Evolutionary conservation across 2,113 vertebrate species (phyloP).

Genomic region (Stegostoma tigrinum): DNA sequence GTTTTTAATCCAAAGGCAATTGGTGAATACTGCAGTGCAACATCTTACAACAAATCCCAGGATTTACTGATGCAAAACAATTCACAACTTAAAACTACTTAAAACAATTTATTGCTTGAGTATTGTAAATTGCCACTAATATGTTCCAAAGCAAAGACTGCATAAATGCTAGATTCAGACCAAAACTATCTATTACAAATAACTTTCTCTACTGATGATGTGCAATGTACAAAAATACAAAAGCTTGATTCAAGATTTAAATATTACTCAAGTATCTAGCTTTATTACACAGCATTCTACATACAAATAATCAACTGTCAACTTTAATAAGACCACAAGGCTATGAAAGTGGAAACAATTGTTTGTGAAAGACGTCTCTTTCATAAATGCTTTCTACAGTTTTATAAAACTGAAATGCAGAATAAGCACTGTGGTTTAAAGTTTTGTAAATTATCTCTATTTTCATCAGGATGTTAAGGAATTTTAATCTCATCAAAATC

Average conservation of each 20-base stretch:
- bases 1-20: neutral
- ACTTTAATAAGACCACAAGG: neutral
- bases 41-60: neutral
- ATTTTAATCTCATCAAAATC: neutral
- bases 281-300: constrained; percentile 10
- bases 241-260: neutral
- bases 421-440: neutral
- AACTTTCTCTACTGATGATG: neutral
- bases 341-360: neutral
- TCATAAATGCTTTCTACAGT: neutral
- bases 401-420: neutral
- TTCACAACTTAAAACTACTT: neutral
- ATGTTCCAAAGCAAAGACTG: neutral
- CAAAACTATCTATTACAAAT: neutral
- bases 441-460: neutral
- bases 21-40: neutral
- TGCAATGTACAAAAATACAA: neutral
- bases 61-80: neutral
- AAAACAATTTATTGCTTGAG: neutral
- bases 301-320: neutral
- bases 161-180: neutral
- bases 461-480: neutral
- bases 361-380: neutral
- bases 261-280: neutral
- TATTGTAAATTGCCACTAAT: neutral